Evolutionary conservation across 2,797 vertebrate species (phyloP).

Genomic region (Toxotes lorentzi): DNA sequence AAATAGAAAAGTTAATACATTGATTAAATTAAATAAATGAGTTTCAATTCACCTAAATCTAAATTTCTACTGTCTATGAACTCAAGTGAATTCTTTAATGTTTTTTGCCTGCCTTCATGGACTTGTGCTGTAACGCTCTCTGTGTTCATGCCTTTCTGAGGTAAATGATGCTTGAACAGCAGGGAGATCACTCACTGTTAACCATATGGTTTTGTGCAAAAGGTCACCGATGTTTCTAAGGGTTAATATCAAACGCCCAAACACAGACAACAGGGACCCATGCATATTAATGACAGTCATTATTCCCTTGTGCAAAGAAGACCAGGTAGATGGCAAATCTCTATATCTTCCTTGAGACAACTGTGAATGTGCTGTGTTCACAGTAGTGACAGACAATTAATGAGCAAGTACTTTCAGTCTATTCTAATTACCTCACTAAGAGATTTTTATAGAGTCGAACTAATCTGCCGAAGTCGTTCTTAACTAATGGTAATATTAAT

Average conservation of each 20-base stretch:
- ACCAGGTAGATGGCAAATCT: slow-evolving; percentile 55
- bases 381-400: slow-evolving; percentile 15
- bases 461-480: background rate
- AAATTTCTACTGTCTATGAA: slow-evolving; percentile 4
- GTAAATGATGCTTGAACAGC: slow-evolving; percentile 87
- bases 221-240: slow-evolving; percentile 78
- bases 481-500: slow-evolving; percentile 2
- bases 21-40: background rate
- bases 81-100: slow-evolving; percentile 8
- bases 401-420: slow-evolving; percentile 13
- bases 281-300: slow-evolving; percentile 76
- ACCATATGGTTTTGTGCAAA: slow-evolving; percentile 80
- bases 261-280: slow-evolving; percentile 75
- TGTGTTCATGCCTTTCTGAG: slow-evolving; percentile 67
- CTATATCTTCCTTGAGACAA: slow-evolving; percentile 50
- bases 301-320: slow-evolving; percentile 75
- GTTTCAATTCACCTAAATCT: slow-evolving; percentile 12
- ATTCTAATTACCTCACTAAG: slow-evolving; percentile 8
- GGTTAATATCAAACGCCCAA: slow-evolving; percentile 84
- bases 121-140: slow-evolving; percentile 50
- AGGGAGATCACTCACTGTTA: slow-evolving; percentile 83
- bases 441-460: background rate
- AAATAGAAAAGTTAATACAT: background rate
- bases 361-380: slow-evolving; percentile 11
- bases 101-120: slow-evolving; percentile 44